Evolutionary conservation across 2,113 vertebrate species (phyloP).

Genomic region (Thunnus thynnus): DNA sequence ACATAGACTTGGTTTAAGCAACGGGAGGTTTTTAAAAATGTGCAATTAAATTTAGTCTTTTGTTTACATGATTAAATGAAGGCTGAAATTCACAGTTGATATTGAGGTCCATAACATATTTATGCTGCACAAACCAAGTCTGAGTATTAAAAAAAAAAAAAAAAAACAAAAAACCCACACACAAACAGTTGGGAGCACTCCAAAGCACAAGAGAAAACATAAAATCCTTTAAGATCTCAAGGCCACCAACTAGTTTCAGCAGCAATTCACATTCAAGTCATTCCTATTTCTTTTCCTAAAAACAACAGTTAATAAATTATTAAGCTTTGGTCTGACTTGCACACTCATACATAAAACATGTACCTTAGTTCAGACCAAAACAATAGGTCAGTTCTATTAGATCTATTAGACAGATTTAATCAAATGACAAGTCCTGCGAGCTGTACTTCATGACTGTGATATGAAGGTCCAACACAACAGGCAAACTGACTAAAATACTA

Average conservation of each 20-base stretch:
- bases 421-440: conserved; percentile 16
- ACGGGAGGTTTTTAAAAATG: neutral
- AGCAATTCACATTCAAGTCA: conserved; percentile 64
- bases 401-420: neutral
- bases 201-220: conserved; percentile 2
- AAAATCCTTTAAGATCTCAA: conserved; percentile 38
- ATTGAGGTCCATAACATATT: conserved; percentile 22
- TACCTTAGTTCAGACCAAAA: neutral
- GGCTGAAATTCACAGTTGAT: conserved; percentile 44
- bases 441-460: neutral
- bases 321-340: conserved; percentile 7
- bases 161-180: neutral
- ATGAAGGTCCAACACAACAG: neutral
- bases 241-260: conserved; percentile 50
- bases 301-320: conserved; percentile 35
- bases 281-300: conserved; percentile 38
- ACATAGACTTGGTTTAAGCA: neutral
- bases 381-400: neutral
- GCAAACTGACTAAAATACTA: conserved; percentile 23
- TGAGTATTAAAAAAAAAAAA: conserved; percentile 3
- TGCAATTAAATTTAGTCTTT: neutral
- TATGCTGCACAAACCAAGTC: conserved; percentile 22
- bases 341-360: conserved; percentile 8
- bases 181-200: conserved; percentile 11
- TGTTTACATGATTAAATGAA: conserved; percentile 3